These are phyloP conservation scores for Agrotis clavis DNA, from an alignment of 2,888 invertebrate species.

Conservation along the genomic window DNA sequence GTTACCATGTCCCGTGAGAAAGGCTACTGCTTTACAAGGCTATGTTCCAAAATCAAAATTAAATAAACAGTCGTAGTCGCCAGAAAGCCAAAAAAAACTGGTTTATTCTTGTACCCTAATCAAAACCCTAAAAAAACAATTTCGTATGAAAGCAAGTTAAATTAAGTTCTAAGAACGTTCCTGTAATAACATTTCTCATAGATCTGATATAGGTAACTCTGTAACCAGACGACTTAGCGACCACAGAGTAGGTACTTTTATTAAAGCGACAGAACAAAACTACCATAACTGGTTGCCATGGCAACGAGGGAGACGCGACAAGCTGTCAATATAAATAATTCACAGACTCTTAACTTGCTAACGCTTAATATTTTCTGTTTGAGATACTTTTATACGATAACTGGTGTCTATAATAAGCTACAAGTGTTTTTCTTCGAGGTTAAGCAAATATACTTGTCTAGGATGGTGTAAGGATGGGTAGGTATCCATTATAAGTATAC, in stretches of 20 bases:
- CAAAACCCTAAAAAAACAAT: not conserved
- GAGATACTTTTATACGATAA: too few relatives aligned
- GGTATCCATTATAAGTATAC: too few relatives aligned
- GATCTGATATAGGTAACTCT: not conserved
- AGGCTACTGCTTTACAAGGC: too few relatives aligned
- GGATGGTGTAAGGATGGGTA: too few relatives aligned
- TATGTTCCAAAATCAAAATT: too few relatives aligned
- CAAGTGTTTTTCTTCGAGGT: too few relatives aligned
- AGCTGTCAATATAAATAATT: slow-evolving; percentile 34
- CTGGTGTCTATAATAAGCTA: too few relatives aligned
- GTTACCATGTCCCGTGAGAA: too few relatives aligned
- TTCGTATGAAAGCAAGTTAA: too few relatives aligned
- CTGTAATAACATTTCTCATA: not conserved
- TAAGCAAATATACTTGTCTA: too few relatives aligned
- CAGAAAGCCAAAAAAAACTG: not conserved
- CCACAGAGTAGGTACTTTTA: too few relatives aligned
- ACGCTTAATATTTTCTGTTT: not conserved
- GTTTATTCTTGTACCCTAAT: not conserved
- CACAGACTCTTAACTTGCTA: not conserved
- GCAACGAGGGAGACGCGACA: slow-evolving; percentile 30
- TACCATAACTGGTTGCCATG: slow-evolving; percentile 26
- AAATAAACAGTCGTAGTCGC: too few relatives aligned
- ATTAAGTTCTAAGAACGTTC: not conserved
- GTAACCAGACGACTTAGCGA: slow-evolving; percentile 4
- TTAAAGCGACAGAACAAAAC: not conserved